Conservation (phyloP, 1,140 invertebrate genomes). For the Vollenhovia emeryi region DNA sequence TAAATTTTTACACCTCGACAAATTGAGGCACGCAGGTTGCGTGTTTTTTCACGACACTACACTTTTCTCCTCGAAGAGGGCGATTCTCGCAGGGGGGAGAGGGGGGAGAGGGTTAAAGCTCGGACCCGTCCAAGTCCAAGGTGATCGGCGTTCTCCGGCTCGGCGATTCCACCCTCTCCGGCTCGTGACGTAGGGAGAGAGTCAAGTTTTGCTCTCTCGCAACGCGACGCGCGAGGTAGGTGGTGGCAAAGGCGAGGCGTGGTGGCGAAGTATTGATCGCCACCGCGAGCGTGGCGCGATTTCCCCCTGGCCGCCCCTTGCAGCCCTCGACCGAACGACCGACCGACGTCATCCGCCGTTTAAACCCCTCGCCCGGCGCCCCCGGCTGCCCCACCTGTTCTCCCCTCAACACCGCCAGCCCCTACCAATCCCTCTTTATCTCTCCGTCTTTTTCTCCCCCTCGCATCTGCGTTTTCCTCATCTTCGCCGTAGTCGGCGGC, state of each 20-base stretch:
- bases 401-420: constrained; percentile 46
- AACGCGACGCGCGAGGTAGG: constrained; percentile 72
- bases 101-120: constrained; percentile 32
- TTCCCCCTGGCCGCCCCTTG: constrained; percentile 75
- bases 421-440: constrained; percentile 50
- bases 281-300: constrained; percentile 72
- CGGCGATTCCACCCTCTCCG: constrained; percentile 61
- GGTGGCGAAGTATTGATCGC: constrained; percentile 83
- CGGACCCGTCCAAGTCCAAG: constrained; percentile 51
- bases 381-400: constrained; percentile 29
- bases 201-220: constrained; percentile 75
- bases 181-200: constrained; percentile 69
- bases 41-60: neutral
- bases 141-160: constrained; percentile 53
- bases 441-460: constrained; percentile 22
- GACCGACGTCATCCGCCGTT: constrained; percentile 80
- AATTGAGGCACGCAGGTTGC: neutral
- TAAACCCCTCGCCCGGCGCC: constrained; percentile 74
- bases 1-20: neutral
- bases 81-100: neutral
- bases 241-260: constrained; percentile 80
- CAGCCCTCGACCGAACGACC: constrained; percentile 40
- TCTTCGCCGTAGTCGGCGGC: constrained; percentile 53
- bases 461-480: constrained; percentile 44
- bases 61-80: constrained; percentile 13